Conservation (phyloP, 64 coral and sea anemone species). For the Platygyra sinensis region DNA sequence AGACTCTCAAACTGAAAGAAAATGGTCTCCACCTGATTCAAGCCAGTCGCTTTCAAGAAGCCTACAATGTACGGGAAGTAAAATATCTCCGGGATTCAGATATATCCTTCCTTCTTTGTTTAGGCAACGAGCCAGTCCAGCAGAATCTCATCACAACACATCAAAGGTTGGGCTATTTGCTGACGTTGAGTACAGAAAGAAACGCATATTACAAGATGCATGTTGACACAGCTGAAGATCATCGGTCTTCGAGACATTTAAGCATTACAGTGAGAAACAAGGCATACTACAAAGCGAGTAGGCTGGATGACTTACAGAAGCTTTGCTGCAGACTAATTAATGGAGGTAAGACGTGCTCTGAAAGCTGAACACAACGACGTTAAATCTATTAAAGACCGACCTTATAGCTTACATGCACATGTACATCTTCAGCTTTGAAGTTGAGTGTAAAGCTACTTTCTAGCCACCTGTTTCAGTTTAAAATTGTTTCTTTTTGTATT, state of each 20-base stretch:
- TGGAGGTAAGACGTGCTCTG: too few relatives aligned
- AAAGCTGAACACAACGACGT: too few relatives aligned
- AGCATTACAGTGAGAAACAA: background rate
- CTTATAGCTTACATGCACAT: too few relatives aligned
- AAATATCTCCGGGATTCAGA: background rate
- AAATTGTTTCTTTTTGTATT: too few relatives aligned
- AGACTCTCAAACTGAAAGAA: background rate
- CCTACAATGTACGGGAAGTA: background rate
- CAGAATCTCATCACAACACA: background rate
- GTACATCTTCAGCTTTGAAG: too few relatives aligned
- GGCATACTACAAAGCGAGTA: too few relatives aligned
- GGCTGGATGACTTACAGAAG: too few relatives aligned
- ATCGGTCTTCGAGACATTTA: background rate
- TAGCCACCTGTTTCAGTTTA: too few relatives aligned
- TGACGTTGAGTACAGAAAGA: background rate
- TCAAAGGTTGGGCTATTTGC: background rate
- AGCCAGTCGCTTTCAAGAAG: background rate
- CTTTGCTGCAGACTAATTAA: too few relatives aligned
- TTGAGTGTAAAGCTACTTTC: too few relatives aligned
- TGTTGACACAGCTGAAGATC: background rate
- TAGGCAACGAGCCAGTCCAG: background rate
- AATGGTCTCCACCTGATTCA: background rate
- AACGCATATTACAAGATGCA: background rate
- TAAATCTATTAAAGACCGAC: too few relatives aligned
- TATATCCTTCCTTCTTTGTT: background rate